phyloP scores from a whole-genome alignment of 1,140 invertebrate species.

The Myzus persicae region DNA sequence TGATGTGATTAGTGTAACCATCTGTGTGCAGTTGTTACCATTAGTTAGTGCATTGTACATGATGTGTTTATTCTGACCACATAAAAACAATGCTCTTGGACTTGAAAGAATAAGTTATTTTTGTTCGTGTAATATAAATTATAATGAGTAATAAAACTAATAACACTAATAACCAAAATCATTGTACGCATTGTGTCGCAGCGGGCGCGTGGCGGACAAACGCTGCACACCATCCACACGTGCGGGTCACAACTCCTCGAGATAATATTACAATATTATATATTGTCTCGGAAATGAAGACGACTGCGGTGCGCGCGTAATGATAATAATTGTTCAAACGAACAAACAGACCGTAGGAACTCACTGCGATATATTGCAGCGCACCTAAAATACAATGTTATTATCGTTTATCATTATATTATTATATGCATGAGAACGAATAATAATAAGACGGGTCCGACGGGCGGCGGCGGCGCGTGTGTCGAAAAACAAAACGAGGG shows the following conservation, averaged over 20 bases:
- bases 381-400: neutral
- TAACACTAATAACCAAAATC: neutral
- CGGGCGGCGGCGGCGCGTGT: neutral
- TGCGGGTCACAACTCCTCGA: neutral
- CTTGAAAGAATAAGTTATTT: neutral
- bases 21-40: neutral
- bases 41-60: neutral
- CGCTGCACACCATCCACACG: neutral
- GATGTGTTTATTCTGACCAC: neutral
- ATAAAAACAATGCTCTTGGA: neutral
- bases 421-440: neutral
- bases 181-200: neutral
- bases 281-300: neutral
- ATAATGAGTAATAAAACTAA: neutral
- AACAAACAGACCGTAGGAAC: neutral
- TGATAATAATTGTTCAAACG: conserved; percentile 3
- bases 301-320: neutral
- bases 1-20: neutral
- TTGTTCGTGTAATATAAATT: neutral
- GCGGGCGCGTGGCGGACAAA: neutral
- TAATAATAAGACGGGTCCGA: neutral
- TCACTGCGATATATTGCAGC: too few species aligned
- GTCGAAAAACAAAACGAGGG: conserved; percentile 4
- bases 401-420: neutral
- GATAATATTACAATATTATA: neutral